These are phyloP conservation scores for Trichogramma pretiosum DNA, from an alignment of 1,140 invertebrate genomes.

Conservation along the genomic window DNA sequence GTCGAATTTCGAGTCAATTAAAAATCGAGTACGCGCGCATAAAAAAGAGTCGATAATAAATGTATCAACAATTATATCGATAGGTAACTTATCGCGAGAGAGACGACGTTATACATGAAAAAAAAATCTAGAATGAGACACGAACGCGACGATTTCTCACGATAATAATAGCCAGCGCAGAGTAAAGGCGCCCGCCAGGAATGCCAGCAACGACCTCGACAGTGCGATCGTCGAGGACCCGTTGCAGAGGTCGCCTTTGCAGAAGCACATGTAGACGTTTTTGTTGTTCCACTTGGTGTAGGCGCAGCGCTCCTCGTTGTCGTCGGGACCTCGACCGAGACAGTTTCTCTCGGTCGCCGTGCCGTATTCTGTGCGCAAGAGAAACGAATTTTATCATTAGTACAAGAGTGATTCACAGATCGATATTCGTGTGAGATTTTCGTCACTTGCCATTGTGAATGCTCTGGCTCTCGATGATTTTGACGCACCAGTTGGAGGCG, in stretches of 20 bases:
- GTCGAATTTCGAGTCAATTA: background rate
- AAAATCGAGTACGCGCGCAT: background rate
- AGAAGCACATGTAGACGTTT: conserved; percentile 85
- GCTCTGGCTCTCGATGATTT: conserved; percentile 73
- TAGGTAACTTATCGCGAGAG: no score
- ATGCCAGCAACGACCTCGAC: background rate
- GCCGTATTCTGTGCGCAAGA: conserved; percentile 62
- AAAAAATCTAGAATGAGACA: no score
- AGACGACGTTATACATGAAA: no score
- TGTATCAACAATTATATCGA: no score
- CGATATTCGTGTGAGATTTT: no score
- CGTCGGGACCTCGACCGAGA: conserved; percentile 73
- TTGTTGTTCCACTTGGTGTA: conserved; percentile 70
- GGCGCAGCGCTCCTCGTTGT: conserved; percentile 80
- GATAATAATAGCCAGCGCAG: background rate
- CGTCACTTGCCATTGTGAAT: conserved; percentile 43
- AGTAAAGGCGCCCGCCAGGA: background rate
- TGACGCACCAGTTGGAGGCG: conserved; percentile 87
- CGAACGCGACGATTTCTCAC: background rate
- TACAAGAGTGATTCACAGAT: no score
- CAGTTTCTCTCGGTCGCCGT: conserved; percentile 79
- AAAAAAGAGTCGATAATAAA: no score
- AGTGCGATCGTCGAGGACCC: conserved; percentile 11
- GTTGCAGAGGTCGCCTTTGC: conserved; percentile 85
- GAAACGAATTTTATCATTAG: background rate